These are phyloP conservation scores for Pemphigus obesinymphae DNA, from an alignment of 1,140 invertebrate species.

Conservation along the genomic window DNA sequence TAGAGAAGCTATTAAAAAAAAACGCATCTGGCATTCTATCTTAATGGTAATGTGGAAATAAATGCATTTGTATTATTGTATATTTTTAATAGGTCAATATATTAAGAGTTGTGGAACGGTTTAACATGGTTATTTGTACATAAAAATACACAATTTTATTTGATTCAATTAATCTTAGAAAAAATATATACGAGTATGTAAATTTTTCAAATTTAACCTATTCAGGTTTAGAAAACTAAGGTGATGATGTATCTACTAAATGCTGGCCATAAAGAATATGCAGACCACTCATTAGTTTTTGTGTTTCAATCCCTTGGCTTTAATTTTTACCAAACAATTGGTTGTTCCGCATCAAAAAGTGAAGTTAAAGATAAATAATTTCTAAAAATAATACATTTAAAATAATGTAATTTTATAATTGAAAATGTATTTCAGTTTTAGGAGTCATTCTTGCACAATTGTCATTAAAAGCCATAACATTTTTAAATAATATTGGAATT, in stretches of 20 bases:
- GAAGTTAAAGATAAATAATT: background rate
- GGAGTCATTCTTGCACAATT: background rate
- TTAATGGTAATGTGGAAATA: no score
- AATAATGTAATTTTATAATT: no score
- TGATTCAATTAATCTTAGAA: background rate
- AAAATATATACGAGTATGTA: background rate
- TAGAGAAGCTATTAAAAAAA: no score
- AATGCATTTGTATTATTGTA: no score
- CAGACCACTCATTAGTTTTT: background rate
- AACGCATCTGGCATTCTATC: no score
- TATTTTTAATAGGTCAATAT: no score
- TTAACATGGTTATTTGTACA: no score
- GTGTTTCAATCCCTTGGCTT: background rate
- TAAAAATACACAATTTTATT: no score
- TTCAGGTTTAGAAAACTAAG: background rate
- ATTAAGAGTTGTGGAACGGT: no score
- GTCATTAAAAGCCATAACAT: background rate
- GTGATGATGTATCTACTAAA: background rate
- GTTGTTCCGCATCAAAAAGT: background rate
- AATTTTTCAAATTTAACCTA: background rate
- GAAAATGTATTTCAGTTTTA: no score
- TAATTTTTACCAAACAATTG: background rate
- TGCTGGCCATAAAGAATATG: background rate
- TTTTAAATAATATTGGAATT: background rate
- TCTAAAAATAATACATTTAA: no score